Conservation (phyloP, 2,113 vertebrate species). For the Burhinus bistriatus region DNA sequence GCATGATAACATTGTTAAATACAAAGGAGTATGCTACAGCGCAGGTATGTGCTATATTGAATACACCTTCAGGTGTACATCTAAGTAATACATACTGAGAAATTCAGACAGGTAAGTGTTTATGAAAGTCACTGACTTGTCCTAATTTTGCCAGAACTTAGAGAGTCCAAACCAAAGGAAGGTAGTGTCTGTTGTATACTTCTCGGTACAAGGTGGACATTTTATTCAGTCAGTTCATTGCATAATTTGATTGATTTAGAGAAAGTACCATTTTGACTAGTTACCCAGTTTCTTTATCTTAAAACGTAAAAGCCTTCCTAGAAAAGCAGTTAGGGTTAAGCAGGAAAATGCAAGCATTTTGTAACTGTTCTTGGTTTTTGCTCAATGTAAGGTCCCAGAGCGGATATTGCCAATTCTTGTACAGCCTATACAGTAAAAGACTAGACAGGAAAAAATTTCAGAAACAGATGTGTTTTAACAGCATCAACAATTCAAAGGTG, state of each 20-base stretch:
- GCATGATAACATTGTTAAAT: constrained; percentile 97
- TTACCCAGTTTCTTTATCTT: not conserved
- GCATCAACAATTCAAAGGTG: not conserved
- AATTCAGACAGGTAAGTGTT: not conserved
- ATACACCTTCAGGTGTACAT: not conserved
- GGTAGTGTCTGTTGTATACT: not conserved
- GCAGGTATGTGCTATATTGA: constrained; percentile 79
- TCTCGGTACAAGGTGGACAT: not conserved
- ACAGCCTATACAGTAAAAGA: not conserved
- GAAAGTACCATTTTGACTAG: not conserved
- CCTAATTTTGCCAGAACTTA: not conserved
- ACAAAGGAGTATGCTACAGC: constrained; percentile 97
- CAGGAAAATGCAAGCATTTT: not conserved
- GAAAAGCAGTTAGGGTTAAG: not conserved
- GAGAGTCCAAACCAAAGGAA: not conserved
- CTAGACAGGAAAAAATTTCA: not conserved
- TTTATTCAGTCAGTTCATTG: not conserved
- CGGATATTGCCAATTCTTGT: not conserved
- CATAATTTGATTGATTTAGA: not conserved
- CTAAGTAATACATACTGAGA: not conserved
- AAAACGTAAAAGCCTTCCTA: not conserved
- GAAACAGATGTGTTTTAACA: not conserved
- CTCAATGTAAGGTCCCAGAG: not conserved
- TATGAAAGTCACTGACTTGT: not conserved
- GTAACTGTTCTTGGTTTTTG: not conserved